These are phyloP conservation scores for Podarcis lilfordi DNA, from an alignment of 2,797 vertebrate species.

Conservation along the genomic window DNA sequence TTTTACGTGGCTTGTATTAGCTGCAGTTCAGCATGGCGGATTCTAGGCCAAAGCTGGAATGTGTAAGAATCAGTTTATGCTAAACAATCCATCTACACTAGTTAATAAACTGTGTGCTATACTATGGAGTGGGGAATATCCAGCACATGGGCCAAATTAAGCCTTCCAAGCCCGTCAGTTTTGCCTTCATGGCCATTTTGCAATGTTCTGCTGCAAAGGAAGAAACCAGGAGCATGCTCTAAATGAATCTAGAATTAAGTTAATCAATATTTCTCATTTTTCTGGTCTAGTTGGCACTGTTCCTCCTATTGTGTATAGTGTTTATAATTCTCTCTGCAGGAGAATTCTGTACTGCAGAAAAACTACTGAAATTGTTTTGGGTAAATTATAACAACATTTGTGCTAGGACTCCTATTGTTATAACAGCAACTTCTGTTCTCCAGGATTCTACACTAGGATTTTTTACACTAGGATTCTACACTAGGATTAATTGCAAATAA, in stretches of 20 bases:
- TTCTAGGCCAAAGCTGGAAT: background rate
- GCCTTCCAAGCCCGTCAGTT: no score
- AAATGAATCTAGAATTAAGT: background rate
- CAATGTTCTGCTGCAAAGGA: no score
- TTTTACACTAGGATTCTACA: background rate
- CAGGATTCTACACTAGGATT: background rate
- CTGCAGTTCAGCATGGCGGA: background rate
- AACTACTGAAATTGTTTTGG: background rate
- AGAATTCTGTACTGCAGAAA: background rate
- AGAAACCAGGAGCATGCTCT: no score
- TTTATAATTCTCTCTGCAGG: background rate
- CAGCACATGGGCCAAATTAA: no score
- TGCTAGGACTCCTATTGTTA: background rate
- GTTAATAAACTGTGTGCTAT: background rate
- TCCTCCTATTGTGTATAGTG: background rate
- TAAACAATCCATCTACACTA: no score
- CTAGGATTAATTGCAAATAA: background rate
- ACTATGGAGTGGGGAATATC: background rate
- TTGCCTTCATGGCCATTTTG: no score
- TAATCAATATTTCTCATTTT: background rate
- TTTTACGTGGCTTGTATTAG: background rate
- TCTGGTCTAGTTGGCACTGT: background rate
- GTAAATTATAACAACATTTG: background rate
- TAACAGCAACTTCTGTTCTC: background rate
- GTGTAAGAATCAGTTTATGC: background rate